phyloP scores from a whole-genome alignment of 2,797 vertebrate species.

The Carapus acus region DNA sequence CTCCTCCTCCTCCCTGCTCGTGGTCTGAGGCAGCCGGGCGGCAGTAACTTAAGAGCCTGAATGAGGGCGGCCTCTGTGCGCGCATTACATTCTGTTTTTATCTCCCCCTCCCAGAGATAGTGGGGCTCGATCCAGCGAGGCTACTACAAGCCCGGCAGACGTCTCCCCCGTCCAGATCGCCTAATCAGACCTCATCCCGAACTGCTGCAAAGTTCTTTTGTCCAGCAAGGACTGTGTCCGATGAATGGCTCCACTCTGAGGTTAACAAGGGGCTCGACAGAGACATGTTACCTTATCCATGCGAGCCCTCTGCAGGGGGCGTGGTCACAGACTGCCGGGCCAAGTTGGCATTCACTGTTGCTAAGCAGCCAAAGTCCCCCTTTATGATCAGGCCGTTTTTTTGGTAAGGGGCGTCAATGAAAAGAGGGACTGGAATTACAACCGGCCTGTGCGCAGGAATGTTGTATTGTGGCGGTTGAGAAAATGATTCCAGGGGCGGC shows the following conservation, averaged over 20 bases:
- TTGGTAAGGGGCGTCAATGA: conserved; percentile 29
- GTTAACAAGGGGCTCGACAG: conserved; percentile 54
- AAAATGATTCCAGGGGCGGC: not conserved
- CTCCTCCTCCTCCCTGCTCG: conserved; percentile 37
- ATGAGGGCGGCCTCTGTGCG: conserved; percentile 33
- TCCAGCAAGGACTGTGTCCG: conserved; percentile 46
- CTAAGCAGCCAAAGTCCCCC: conserved; percentile 67
- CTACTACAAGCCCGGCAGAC: conserved; percentile 33
- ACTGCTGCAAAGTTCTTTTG: conserved; percentile 32
- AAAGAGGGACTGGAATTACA: conserved; percentile 23
- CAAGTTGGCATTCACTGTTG: conserved; percentile 69
- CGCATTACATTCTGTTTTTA: conserved; percentile 44
- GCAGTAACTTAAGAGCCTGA: conserved; percentile 62
- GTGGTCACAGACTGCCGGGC: conserved; percentile 46
- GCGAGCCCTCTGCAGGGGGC: conserved; percentile 50
- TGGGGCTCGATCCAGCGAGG: conserved; percentile 40
- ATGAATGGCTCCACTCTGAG: conserved; percentile 43
- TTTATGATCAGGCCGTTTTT: conserved; percentile 58
- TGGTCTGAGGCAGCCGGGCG: conserved; percentile 61
- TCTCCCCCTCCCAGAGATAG: conserved; percentile 34
- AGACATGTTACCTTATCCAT: conserved; percentile 61
- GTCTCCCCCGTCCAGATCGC: conserved; percentile 25
- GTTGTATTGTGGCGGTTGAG: not conserved
- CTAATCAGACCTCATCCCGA: conserved; percentile 20
- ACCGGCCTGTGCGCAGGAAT: conserved; percentile 19